Evolutionary conservation across 2,797 vertebrate species (phyloP), one percentile per base, ranked within the genome.

Genomic region (Girardinus metallicus): DNA sequence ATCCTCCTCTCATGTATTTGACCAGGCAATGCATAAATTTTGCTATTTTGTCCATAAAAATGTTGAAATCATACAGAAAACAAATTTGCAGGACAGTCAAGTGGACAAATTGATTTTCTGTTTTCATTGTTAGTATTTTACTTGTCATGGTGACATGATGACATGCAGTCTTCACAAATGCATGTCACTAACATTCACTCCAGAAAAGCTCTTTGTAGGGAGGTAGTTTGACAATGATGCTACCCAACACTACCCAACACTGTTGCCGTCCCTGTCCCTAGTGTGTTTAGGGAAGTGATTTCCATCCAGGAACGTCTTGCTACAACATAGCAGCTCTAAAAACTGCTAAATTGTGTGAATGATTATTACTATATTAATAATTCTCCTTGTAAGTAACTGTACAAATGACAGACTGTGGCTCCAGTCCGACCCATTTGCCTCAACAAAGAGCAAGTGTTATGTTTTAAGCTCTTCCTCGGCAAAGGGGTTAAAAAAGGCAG

Each of bases 401-500:
- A 83, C 53, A 57, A 57, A 86, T 74, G 55, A 77, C 74, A 74
- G 86, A 82, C 73, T 18, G 15, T 53, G 36, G 78, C 75, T 80
- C 26, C 44, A 77, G 47, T 44, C 10, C 80, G 73, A 34, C 77
- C 68, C 26, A 41, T 87, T 82, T 68, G 84, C 83, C 81, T 87
- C 66, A 83, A 84, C 87, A 84, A 76, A 82, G 64, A 82, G 79
- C 74, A 78, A 34, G 79, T 60, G 80, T 82, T 78, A 84, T 86
- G 78, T 73, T 49, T 86, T 80, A 51, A 84, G 71, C 75, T 86
- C 79, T 79, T 34, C 78, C 39, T 26, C 71, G 39, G 70, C 76
- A 89, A 79, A 39, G 29, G 51, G 70, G 62, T 10, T 34, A 83
- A 85, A 86, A 83, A 86, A 83, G 73, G 91, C 88, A 90, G 72